Conservation (phyloP, 1,140 invertebrate species). For the Aricia agestis region DNA sequence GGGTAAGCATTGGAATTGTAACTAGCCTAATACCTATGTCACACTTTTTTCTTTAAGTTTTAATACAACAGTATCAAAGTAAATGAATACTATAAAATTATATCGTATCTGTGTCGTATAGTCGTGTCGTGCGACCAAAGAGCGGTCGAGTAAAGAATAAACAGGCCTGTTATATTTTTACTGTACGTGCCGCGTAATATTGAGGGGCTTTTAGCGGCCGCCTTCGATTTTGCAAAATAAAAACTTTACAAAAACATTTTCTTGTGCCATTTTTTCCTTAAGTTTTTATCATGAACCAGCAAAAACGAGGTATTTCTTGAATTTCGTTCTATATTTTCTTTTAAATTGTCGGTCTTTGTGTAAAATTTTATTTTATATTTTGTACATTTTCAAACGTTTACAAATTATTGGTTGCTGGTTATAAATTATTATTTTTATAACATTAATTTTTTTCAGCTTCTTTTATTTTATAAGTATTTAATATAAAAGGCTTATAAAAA, state of each 20-base stretch:
- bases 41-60: no score
- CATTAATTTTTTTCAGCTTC: no score
- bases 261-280: not conserved
- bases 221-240: slow-evolving; percentile 11
- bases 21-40: no score
- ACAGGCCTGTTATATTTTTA: slow-evolving; percentile 31
- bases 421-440: no score
- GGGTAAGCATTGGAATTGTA: no score
- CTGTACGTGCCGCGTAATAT: slow-evolving; percentile 37
- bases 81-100: not conserved
- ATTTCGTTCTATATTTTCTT: not conserved
- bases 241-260: slow-evolving; percentile 11
- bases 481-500: no score
- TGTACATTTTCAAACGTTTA: no score
- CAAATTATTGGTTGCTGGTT: no score
- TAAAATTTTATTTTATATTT: not conserved
- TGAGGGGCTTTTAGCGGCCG: slow-evolving; percentile 24
- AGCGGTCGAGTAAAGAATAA: slow-evolving; percentile 26
- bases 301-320: not conserved
- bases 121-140: not conserved
- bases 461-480: no score
- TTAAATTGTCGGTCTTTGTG: not conserved
- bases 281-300: not conserved
- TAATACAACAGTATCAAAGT: no score
- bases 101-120: slow-evolving; percentile 17